phyloP scores from a whole-genome alignment of 2,113 vertebrate species.

The Miniopterus natalensis region DNA sequence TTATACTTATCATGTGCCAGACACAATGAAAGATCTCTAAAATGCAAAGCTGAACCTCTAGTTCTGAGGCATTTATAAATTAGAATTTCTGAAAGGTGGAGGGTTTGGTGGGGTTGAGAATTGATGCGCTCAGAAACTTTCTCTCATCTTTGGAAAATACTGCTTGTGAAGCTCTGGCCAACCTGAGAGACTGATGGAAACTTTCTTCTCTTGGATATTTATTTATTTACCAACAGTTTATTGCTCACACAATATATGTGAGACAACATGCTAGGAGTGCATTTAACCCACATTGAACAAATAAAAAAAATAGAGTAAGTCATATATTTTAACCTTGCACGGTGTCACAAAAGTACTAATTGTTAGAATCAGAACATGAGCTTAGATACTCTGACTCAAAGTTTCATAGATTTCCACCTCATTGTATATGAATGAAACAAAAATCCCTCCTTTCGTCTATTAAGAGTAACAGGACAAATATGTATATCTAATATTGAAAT shows the following conservation, averaged over 20 bases:
- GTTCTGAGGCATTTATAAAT: not conserved
- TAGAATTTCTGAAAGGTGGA: not conserved
- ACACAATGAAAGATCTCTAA: not conserved
- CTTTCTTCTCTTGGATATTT: not conserved
- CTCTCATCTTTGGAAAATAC: not conserved
- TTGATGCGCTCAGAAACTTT: not conserved
- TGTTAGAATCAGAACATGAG: not conserved
- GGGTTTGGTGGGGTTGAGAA: not conserved
- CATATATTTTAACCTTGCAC: not conserved
- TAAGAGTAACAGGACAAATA: not conserved
- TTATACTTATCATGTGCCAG: not conserved
- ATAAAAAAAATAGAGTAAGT: not conserved
- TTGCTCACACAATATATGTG: not conserved
- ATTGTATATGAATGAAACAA: not conserved
- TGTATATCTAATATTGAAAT: not conserved
- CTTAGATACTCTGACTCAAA: not conserved
- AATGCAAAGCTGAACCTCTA: not conserved
- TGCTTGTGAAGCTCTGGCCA: not conserved
- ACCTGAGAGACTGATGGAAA: not conserved
- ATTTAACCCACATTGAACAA: not conserved
- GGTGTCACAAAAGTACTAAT: conserved; percentile 2
- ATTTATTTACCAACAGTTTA: not conserved
- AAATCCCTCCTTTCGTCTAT: not conserved
- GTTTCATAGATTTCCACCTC: conserved; percentile 27
- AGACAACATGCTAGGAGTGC: not conserved